phyloP scores from a whole-genome alignment of 2,888 invertebrate species.

The Pollenia griseotomentosa region DNA sequence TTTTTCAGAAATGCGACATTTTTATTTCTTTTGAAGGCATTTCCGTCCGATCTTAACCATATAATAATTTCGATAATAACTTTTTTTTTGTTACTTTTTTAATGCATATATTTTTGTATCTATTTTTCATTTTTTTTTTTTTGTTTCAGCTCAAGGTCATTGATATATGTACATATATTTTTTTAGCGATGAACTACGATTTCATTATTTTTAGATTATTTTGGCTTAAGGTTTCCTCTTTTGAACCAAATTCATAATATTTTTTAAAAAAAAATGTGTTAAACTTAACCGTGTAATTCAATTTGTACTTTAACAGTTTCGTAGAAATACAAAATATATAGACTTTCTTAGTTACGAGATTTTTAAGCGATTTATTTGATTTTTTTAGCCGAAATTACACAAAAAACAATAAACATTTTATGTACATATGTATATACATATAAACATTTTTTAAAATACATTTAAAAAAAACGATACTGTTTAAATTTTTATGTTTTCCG shows the following conservation, averaged over 20 bases:
- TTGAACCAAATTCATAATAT: background rate
- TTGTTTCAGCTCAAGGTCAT: conserved; percentile 50
- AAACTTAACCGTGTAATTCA: too few species aligned
- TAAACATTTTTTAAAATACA: background rate
- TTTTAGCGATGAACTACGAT: background rate
- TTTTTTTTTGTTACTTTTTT: conserved; percentile 10
- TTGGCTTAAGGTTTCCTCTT: background rate
- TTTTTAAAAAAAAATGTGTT: too few species aligned
- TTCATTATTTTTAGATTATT: conserved; percentile 2
- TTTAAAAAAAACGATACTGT: conserved; percentile 5
- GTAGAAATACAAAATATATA: too few species aligned
- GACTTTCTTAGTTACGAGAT: too few species aligned
- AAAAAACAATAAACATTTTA: background rate
- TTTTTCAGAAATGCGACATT: conserved; percentile 12
- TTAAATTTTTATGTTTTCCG: conserved; percentile 55
- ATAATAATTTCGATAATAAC: conserved; percentile 10
- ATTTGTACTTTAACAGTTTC: too few species aligned
- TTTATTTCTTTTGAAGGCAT: conserved; percentile 39
- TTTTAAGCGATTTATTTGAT: too few species aligned
- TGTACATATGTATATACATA: background rate
- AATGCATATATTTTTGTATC: background rate
- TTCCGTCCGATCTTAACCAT: conserved; percentile 47
- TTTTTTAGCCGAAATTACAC: background rate
- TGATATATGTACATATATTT: background rate
- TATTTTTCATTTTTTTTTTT: conserved; percentile 22